Conservation (phyloP, 1,140 invertebrate genomes). For the Zaprionus nigranus region DNA sequence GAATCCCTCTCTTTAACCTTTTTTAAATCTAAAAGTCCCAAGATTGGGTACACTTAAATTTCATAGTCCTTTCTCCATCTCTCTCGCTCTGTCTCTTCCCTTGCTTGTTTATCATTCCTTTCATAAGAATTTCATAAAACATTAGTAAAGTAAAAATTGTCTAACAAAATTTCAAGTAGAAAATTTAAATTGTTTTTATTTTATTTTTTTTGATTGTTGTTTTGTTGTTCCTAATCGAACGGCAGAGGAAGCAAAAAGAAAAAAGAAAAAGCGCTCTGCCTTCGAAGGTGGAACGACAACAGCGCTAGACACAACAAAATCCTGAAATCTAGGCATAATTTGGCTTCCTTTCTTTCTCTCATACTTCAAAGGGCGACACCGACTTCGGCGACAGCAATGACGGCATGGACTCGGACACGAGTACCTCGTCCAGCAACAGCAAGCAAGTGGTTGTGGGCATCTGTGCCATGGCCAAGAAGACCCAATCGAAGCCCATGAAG, state of each 20-base stretch:
- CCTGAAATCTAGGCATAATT: not conserved
- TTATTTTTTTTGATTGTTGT: not conserved
- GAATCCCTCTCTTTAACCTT: too few species aligned
- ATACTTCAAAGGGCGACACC: conserved; percentile 88
- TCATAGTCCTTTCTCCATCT: not conserved
- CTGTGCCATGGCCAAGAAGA: conserved; percentile 99
- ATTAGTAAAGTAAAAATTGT: not conserved
- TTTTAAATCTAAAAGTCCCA: too few species aligned
- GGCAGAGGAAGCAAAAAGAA: not conserved
- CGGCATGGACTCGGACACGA: conserved; percentile 86
- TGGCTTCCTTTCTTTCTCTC: not conserved
- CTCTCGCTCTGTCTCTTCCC: not conserved
- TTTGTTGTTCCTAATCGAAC: not conserved
- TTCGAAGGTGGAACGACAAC: not conserved
- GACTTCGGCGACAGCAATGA: conserved; percentile 88
- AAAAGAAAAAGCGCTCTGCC: not conserved
- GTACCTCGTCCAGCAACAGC: conserved; percentile 80
- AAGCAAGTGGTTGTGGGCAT: conserved; percentile 95
- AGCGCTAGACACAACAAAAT: not conserved
- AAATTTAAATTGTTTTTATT: not conserved
- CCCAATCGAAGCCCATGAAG: conserved; percentile 99
- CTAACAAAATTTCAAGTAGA: not conserved
- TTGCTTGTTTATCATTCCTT: not conserved
- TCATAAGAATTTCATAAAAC: not conserved
- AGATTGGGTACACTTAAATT: too few species aligned